Conservation (phyloP, 2,888 invertebrate species). For the Orgyia antiqua region DNA sequence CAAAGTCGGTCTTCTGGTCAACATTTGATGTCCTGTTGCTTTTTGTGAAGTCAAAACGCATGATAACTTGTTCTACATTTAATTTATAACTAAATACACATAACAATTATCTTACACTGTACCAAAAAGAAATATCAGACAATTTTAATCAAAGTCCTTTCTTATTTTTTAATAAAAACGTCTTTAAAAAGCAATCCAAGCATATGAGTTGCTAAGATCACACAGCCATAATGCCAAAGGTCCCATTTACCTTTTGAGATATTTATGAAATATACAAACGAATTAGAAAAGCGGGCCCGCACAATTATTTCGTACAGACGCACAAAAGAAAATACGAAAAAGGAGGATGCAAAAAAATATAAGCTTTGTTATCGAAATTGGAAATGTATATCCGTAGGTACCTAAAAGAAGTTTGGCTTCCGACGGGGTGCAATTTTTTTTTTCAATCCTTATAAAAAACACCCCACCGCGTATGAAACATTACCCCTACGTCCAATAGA, state of each 20-base stretch:
- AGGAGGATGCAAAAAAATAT: conserved; percentile 47
- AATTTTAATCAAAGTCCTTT: conserved; percentile 35
- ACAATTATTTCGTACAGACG: conserved; percentile 55
- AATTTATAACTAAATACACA: too few species aligned
- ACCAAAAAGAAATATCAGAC: conserved; percentile 30
- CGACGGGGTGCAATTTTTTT: conserved; percentile 66
- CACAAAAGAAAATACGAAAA: conserved; percentile 46
- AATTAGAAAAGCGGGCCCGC: conserved; percentile 48
- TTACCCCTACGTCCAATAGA: conserved; percentile 68
- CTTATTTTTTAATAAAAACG: conserved; percentile 38
- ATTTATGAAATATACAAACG: conserved; percentile 46
- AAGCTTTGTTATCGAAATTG: conserved; percentile 77
- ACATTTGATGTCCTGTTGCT: too few species aligned
- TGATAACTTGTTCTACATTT: too few species aligned
- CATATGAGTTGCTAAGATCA: conserved; percentile 45
- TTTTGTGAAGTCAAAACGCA: too few species aligned
- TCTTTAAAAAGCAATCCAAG: conserved; percentile 36
- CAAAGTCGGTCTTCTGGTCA: too few species aligned
- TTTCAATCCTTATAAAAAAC: conserved; percentile 57
- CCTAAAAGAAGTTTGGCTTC: conserved; percentile 60
- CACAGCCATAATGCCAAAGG: conserved; percentile 20
- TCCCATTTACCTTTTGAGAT: conserved; percentile 37
- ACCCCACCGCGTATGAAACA: conserved; percentile 71
- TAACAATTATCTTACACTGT: too few species aligned
- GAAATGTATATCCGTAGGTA: conserved; percentile 59